A percentile compares a stretch with the other conserved stretches of the same genome.
These are phyloP conservation scores for Bombylius major DNA, from an alignment of 2,888 invertebrate genomes.

Conservation along the genomic window DNA sequence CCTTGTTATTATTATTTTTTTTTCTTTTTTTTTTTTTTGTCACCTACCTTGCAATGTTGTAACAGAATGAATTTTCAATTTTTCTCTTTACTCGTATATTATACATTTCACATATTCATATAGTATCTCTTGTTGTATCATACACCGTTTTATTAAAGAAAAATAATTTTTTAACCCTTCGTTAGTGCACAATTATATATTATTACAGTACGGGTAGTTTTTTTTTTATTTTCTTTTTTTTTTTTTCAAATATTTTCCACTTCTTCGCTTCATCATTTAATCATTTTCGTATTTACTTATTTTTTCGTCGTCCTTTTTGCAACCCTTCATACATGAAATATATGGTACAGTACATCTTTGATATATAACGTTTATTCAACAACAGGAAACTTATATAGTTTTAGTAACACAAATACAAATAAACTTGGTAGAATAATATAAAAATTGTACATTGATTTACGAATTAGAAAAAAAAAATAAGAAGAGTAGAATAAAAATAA, in stretches of 20 bases:
- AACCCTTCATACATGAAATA: not conserved
- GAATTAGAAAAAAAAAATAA: too few species aligned
- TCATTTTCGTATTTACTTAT: slow-evolving; percentile 8
- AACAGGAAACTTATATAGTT: too few species aligned
- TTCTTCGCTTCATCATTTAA: slow-evolving; percentile 12
- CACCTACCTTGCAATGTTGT: not conserved
- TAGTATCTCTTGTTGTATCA: too few species aligned
- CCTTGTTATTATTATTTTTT: not conserved
- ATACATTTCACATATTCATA: too few species aligned
- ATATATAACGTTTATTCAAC: too few species aligned
- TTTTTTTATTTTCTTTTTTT: not conserved
- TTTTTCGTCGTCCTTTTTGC: not conserved
- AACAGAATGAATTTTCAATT: too few species aligned
- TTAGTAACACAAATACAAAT: too few species aligned
- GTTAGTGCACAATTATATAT: not conserved
- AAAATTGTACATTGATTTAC: too few species aligned
- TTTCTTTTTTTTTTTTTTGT: too few species aligned
- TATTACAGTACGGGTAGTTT: not conserved
- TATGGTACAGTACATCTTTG: too few species aligned
- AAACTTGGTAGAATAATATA: too few species aligned
- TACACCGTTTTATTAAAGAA: not conserved
- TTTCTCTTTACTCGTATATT: not conserved
- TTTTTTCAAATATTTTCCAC: not conserved
- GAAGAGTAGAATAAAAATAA: not conserved
- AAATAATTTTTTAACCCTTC: not conserved